Percentiles rank a stretch among this genome's conserved stretches.
Conservation (phyloP, 2,888 invertebrate species). For the Strigamia transsilvanica region DNA sequence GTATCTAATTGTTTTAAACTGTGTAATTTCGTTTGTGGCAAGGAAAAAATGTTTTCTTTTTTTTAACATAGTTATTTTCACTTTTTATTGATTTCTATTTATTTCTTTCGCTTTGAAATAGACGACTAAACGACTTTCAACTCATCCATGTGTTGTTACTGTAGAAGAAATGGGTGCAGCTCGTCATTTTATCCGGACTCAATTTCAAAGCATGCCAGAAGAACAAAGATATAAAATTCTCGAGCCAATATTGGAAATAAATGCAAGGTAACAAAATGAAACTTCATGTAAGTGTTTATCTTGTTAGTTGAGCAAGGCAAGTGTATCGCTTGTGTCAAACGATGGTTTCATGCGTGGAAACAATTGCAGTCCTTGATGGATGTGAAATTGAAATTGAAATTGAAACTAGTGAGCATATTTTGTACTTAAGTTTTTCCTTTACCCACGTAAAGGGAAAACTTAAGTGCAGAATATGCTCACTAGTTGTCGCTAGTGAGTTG, state of each 20-base stretch:
- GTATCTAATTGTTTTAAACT: no score
- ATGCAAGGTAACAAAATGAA: constrained; percentile 76
- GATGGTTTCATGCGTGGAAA: no score
- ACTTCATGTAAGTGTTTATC: not conserved
- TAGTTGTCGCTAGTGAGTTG: no score
- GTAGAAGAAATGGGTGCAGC: constrained; percentile 98
- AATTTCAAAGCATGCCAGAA: constrained; percentile 75
- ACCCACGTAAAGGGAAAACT: no score
- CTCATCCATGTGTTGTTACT: constrained; percentile 93
- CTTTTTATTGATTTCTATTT: constrained; percentile 52
- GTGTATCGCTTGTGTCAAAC: no score
- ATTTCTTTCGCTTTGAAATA: constrained; percentile 57
- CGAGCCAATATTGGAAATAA: constrained; percentile 92
- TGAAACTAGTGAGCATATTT: no score
- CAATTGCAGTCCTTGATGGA: no score
- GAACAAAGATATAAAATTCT: constrained; percentile 85
- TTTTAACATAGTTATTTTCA: not conserved
- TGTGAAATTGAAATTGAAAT: no score
- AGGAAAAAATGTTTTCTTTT: not conserved
- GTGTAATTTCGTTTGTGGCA: no score
- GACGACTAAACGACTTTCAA: constrained; percentile 82
- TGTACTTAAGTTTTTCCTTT: no score
- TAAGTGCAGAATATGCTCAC: no score
- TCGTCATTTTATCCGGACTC: constrained; percentile 90
- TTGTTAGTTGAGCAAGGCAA: no score